Evolutionary conservation across 1,140 invertebrate species (phyloP), one percentile per base, ranked within the genome.

Genomic region (Cardiocondyla obscurior): DNA sequence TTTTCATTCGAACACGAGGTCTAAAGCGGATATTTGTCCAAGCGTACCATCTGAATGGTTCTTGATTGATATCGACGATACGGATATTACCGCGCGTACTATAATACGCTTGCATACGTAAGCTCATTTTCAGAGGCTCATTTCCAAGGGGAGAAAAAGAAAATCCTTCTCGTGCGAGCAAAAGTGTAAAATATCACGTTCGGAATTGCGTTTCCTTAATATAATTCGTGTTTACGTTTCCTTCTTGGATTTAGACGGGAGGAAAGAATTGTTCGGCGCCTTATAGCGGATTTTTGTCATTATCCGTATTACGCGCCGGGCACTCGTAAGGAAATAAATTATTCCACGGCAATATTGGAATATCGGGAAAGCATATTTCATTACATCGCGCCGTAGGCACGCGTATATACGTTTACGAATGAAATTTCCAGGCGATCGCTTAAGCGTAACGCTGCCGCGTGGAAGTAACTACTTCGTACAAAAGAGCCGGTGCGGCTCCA

Each of bases 311-410:
- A 83, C 83, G 36, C 76, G 44, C 46, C 62, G 55, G 69, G 51
- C 73, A 88, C 76, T 88, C 53, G 81, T 82, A 90, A 89, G 85
- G 90, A 90, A 86, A 91, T 91, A 90, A 91, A 90, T 91, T 89
- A 84, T 90, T 90, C 81, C 82, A 86, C 81, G 73, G 83, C 85
- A 88, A 91, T 90, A 91, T 91, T 90, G 90, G 89, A 91, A 90
- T 91, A 91, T 91, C 89, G 91, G 90, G 87, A 90, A 92, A 91
- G 82, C 90, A 90, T 92, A 92, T 92, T 92, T 92, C 90, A 92
- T 90, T 90, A 91, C 67, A 74, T 58, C 64, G 77, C 57, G 49
- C 36, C 55, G 69, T 64, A 64, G 46, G 73, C 82, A 70, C 60
- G 86, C 81, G 70, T 84, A 65, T 73, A 67, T 83, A 83, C 25